Evolutionary conservation across 1,140 invertebrate species (phyloP).

Genomic region (Apis dorsata): DNA sequence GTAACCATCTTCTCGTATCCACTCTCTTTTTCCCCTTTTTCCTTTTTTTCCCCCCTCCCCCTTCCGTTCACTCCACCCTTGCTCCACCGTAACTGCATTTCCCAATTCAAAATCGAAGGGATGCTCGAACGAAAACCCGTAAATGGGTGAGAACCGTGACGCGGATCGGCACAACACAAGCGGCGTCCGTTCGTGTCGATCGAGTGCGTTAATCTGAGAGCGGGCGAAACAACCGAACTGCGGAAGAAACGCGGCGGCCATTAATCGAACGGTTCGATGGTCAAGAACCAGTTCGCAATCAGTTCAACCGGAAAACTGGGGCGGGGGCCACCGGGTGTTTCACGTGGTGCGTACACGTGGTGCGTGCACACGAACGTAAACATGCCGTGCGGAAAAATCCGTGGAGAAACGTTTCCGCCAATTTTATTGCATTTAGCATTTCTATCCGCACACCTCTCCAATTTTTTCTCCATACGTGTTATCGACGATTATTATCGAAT

Average conservation of each 20-base stretch:
- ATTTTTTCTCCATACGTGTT: neutral
- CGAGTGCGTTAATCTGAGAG: constrained; percentile 60
- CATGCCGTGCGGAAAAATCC: constrained; percentile 3
- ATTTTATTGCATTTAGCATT: neutral
- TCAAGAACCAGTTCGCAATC: constrained; percentile 76
- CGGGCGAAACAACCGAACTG: constrained; percentile 53
- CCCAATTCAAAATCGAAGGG: neutral
- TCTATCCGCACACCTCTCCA: too few relatives aligned
- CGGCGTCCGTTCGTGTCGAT: constrained; percentile 48
- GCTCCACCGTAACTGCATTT: too few relatives aligned
- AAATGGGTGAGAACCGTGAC: neutral
- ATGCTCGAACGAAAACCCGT: neutral
- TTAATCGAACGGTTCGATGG: constrained; percentile 76
- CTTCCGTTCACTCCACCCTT: neutral
- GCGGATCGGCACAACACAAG: neutral
- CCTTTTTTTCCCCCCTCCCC: neutral
- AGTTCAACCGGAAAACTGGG: constrained; percentile 74
- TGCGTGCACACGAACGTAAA: constrained; percentile 56
- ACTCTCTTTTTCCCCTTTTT: too few relatives aligned
- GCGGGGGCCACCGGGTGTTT: constrained; percentile 17
- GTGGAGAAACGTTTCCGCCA: neutral
- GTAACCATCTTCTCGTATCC: neutral
- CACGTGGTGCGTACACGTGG: constrained; percentile 61
- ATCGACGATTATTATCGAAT: too few relatives aligned
- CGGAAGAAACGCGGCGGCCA: constrained; percentile 66